Conservation (phyloP, 2,888 invertebrate genomes). For the Tromatobia lineatoria region DNA sequence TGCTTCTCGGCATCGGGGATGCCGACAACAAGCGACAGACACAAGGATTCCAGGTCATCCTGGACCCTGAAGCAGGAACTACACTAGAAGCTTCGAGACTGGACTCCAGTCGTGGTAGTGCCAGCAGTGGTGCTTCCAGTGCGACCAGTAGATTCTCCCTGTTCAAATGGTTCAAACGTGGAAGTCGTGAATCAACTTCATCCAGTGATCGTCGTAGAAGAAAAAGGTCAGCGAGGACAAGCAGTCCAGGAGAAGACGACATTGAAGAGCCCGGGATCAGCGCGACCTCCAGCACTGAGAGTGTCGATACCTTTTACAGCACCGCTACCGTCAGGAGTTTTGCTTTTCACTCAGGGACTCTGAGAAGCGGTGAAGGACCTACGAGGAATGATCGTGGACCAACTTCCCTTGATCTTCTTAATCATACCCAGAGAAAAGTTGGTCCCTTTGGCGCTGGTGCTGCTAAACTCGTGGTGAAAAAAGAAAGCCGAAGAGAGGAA, state of each 20-base stretch:
- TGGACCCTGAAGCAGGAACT: slow-evolving; percentile 30
- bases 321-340: slow-evolving; percentile 91
- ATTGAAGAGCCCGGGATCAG: slow-evolving; percentile 67
- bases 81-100: background rate
- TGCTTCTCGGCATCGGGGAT: background rate
- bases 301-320: slow-evolving; percentile 90
- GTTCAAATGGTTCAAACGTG: slow-evolving; percentile 91
- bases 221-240: slow-evolving; percentile 28
- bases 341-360: slow-evolving; percentile 88
- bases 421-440: slow-evolving; percentile 63
- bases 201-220: slow-evolving; percentile 72
- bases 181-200: slow-evolving; percentile 76
- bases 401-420: slow-evolving; percentile 70
- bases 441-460: slow-evolving; percentile 82
- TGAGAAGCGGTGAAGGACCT: slow-evolving; percentile 79
- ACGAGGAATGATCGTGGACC: slow-evolving; percentile 76
- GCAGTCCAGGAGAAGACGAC: slow-evolving; percentile 69
- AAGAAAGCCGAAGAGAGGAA: background rate
- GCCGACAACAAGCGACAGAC: slow-evolving; percentile 4
- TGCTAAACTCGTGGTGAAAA: slow-evolving; percentile 72
- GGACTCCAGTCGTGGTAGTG: slow-evolving; percentile 1
- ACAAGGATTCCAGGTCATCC: background rate
- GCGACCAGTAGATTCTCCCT: slow-evolving; percentile 87
- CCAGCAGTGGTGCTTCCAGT: background rate
- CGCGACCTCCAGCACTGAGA: slow-evolving; percentile 87